Evolutionary conservation across 1,140 invertebrate genomes (phyloP).

Genomic region (Lordiphosa collinella): DNA sequence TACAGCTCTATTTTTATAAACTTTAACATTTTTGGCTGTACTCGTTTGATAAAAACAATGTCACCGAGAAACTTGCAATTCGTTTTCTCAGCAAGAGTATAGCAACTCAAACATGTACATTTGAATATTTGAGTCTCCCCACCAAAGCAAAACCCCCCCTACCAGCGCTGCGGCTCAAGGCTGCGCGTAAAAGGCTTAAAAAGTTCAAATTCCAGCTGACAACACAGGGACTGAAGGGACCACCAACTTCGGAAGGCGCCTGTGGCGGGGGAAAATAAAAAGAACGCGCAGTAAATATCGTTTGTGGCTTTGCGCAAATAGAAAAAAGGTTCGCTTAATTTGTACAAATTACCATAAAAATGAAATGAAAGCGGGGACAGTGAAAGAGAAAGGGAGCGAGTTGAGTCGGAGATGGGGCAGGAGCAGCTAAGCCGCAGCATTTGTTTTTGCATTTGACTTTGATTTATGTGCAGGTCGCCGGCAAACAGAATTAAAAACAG

Average conservation of each 20-base stretch:
- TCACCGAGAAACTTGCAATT: neutral
- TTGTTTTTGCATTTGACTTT: conserved; percentile 74
- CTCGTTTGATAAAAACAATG: too few species aligned
- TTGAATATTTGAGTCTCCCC: conserved; percentile 47
- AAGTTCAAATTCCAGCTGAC: conserved; percentile 77
- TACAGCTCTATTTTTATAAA: too few species aligned
- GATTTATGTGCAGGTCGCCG: conserved; percentile 69
- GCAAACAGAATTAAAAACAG: conserved; percentile 49
- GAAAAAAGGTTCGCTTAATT: conserved; percentile 77
- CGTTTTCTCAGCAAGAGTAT: too few species aligned
- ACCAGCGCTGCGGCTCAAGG: conserved; percentile 54
- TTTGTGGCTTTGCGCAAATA: conserved; percentile 73
- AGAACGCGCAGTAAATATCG: conserved; percentile 64
- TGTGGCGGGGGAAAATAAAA: conserved; percentile 1
- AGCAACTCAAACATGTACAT: conserved; percentile 45
- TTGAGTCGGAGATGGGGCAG: neutral
- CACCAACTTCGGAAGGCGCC: conserved; percentile 2
- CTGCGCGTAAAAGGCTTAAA: conserved; percentile 75
- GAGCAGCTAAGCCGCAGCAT: conserved; percentile 48
- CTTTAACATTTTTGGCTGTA: too few species aligned
- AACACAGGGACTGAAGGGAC: conserved; percentile 39
- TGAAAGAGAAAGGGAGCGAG: conserved; percentile 24
- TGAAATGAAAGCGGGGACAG: conserved; percentile 58
- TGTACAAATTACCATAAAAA: conserved; percentile 78
- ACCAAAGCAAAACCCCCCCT: conserved; percentile 31